Evolutionary conservation across 2,888 invertebrate genomes (phyloP).

Genomic region (Sisyra terminalis): DNA sequence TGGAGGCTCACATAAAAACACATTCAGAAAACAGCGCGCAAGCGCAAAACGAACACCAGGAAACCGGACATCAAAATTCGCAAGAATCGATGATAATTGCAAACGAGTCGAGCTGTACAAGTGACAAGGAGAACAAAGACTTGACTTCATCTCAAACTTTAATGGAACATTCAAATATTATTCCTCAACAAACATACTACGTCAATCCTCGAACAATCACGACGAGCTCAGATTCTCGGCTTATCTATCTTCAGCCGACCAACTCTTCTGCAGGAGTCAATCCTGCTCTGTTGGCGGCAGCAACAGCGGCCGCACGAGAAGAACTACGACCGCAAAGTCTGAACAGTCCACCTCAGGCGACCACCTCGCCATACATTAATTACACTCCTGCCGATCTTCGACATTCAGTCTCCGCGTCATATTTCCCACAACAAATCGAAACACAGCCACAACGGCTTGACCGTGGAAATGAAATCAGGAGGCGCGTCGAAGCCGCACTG

Average conservation of each 20-base stretch:
- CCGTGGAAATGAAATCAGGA: slow-evolving; percentile 36
- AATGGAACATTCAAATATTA: slow-evolving; percentile 10
- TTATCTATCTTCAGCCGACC: not conserved
- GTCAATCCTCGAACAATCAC: not conserved
- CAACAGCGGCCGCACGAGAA: slow-evolving; percentile 26
- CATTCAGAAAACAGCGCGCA: slow-evolving; percentile 39
- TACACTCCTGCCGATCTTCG: slow-evolving; percentile 18
- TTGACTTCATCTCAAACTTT: slow-evolving; percentile 13
- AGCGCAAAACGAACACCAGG: slow-evolving; percentile 13
- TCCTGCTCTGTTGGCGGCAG: slow-evolving; percentile 27
- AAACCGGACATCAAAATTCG: slow-evolving; percentile 8
- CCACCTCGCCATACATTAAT: slow-evolving; percentile 17
- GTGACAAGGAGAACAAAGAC: slow-evolving; percentile 36
- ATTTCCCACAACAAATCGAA: slow-evolving; percentile 17
- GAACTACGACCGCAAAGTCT: slow-evolving; percentile 9
- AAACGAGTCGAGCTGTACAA: slow-evolving; percentile 13
- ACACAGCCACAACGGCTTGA: slow-evolving; percentile 19
- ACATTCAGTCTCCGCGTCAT: slow-evolving; percentile 19
- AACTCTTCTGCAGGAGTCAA: slow-evolving; percentile 1
- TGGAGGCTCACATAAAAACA: slow-evolving; percentile 76
- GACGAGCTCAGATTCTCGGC: not conserved
- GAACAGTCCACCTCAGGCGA: slow-evolving; percentile 6
- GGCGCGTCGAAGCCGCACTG: slow-evolving; percentile 44
- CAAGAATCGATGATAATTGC: not conserved
- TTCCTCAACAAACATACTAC: slow-evolving; percentile 1